A percentile compares a stretch with the other conserved stretches of the same genome.
These are phyloP conservation scores for Cyprinodon variegatus DNA, from an alignment of 2,113 vertebrate genomes.

Conservation along the genomic window DNA sequence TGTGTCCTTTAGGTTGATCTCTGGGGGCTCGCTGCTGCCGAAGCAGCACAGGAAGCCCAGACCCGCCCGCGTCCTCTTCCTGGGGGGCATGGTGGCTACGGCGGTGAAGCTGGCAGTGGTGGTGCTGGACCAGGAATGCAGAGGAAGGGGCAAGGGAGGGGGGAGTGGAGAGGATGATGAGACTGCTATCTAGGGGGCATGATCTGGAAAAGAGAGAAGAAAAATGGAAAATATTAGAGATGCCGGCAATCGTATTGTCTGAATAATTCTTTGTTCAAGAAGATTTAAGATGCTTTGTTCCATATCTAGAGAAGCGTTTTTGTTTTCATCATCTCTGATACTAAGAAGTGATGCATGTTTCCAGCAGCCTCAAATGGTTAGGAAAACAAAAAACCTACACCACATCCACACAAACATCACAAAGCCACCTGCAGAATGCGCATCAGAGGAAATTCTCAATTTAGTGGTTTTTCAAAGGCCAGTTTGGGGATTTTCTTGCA, in stretches of 20 bases:
- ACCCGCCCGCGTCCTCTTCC: slow-evolving; percentile 92
- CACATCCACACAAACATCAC: slow-evolving; percentile 10
- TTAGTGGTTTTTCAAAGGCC: background rate
- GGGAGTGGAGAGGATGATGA: slow-evolving; percentile 54
- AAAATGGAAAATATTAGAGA: slow-evolving; percentile 10
- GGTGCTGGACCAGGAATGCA: slow-evolving; percentile 48
- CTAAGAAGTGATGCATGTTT: slow-evolving; percentile 32
- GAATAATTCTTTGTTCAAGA: slow-evolving; percentile 6
- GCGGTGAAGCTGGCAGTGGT: slow-evolving; percentile 51
- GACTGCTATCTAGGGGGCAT: slow-evolving; percentile 89
- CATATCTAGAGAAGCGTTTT: slow-evolving; percentile 15
- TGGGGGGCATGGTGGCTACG: slow-evolving; percentile 88
- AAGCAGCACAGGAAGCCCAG: slow-evolving; percentile 97
- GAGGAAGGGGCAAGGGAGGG: slow-evolving; percentile 52
- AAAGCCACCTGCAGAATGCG: slow-evolving; percentile 6
- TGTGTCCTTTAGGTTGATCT: slow-evolving; percentile 96
- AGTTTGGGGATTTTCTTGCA: slow-evolving; percentile 2
- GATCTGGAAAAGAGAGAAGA: slow-evolving; percentile 79
- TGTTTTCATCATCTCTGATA: slow-evolving; percentile 7
- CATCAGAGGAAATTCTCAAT: background rate
- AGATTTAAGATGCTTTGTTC: background rate
- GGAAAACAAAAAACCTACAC: slow-evolving; percentile 23
- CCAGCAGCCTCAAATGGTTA: slow-evolving; percentile 15
- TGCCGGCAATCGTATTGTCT: background rate
- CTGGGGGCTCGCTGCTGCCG: slow-evolving; percentile 87